phyloP scores from a whole-genome alignment of 2,797 vertebrate species.

The Scarus forsteni region DNA sequence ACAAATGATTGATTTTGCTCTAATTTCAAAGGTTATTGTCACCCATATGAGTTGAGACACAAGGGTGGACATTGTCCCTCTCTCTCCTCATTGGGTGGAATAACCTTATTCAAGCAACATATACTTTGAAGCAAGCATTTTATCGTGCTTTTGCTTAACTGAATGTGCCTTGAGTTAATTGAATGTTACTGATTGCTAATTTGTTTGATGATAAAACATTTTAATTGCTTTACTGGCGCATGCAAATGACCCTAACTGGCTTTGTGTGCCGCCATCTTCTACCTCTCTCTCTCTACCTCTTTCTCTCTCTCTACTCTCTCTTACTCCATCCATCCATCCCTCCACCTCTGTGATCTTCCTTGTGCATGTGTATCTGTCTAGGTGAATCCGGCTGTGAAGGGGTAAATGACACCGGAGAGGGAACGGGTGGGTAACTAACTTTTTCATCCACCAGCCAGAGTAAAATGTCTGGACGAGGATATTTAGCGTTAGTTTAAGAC shows the following conservation, averaged over 20 bases:
- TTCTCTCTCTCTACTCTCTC: conserved; percentile 13
- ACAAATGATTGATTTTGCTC: conserved; percentile 63
- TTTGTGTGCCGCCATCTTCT: conserved; percentile 72
- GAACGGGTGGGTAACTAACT: conserved; percentile 83
- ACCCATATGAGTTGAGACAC: conserved; percentile 58
- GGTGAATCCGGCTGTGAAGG: conserved; percentile 89
- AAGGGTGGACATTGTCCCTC: conserved; percentile 4
- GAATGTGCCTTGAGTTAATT: conserved; percentile 70
- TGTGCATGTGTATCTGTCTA: conserved; percentile 89
- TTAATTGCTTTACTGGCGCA: conserved; percentile 73
- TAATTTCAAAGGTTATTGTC: conserved; percentile 76
- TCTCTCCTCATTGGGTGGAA: conserved; percentile 58
- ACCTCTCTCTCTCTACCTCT: conserved; percentile 27
- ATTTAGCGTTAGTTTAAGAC: neutral
- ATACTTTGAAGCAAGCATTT: conserved; percentile 47
- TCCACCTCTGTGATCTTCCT: conserved; percentile 74
- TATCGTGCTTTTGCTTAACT: conserved; percentile 76
- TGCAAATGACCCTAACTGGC: conserved; percentile 77
- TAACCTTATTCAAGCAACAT: conserved; percentile 63
- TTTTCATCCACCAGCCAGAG: conserved; percentile 66
- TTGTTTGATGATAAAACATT: conserved; percentile 65
- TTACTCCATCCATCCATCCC: conserved; percentile 41
- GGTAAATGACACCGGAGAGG: conserved; percentile 84
- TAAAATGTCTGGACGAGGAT: conserved; percentile 19
- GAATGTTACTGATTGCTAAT: conserved; percentile 66